A percentile compares a stretch with the other conserved stretches of the same genome.
phyloP scores from a whole-genome alignment of 2,888 invertebrate species.

The Shargacucullia verbasci region DNA sequence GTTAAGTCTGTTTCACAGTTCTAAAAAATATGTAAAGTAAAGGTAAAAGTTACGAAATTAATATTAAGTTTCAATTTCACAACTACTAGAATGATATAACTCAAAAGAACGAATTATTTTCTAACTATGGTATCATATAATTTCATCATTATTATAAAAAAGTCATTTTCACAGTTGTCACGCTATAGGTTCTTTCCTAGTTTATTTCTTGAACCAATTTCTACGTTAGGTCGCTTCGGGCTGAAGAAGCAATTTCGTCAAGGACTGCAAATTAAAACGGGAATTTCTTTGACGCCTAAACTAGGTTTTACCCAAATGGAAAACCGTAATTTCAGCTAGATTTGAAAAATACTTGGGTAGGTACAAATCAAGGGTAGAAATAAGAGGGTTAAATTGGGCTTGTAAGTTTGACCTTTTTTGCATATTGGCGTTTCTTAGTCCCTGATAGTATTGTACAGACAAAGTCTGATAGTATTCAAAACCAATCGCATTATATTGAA shows the following conservation, averaged over 20 bases:
- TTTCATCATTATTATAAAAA: too few relatives aligned
- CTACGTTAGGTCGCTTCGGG: not conserved
- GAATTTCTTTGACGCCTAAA: constrained; percentile 2
- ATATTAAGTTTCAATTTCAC: too few relatives aligned
- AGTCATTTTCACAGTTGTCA: too few relatives aligned
- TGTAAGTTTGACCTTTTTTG: constrained; percentile 24
- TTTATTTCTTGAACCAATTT: not conserved
- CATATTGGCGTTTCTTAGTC: not conserved
- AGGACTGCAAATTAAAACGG: constrained; percentile 2
- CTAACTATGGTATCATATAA: too few relatives aligned
- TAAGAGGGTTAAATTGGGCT: constrained; percentile 17
- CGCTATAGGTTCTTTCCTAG: not conserved
- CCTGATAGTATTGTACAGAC: too few relatives aligned
- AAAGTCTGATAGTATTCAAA: constrained; percentile 11
- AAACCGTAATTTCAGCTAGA: not conserved
- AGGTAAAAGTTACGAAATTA: too few relatives aligned
- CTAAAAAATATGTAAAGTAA: too few relatives aligned
- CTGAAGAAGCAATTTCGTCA: constrained; percentile 1
- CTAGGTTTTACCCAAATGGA: constrained; percentile 8
- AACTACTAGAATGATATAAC: too few relatives aligned
- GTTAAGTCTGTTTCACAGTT: too few relatives aligned
- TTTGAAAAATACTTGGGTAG: constrained; percentile 15
- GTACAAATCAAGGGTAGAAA: constrained; percentile 30
- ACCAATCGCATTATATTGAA: constrained; percentile 25
- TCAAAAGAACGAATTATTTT: too few relatives aligned